Evolutionary conservation across 2,888 invertebrate genomes (phyloP), one percentile per base, ranked within the genome.

Genomic region (Napeogenes sylphis): DNA sequence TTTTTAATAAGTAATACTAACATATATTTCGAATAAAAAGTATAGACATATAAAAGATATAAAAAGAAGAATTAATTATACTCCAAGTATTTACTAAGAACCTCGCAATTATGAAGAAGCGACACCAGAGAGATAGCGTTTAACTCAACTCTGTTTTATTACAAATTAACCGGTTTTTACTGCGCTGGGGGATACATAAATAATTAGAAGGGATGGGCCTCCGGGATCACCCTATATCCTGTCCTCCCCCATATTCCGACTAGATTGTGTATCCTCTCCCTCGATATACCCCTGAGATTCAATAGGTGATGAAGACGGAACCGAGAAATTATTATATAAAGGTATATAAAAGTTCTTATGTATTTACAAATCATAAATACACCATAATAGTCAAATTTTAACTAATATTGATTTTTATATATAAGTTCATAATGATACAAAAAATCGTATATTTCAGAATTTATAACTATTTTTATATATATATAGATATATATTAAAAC

Each of bases 121-220:
- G 47, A 64, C 68, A 69, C 68, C 62, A 68, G 67, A 21, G 58
- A 76, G 80, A 81, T 78, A 74, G 77, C 77, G 70, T 83, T 83
- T 81, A 80, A 82, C 84, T 82, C 80, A 70, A 67, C 67, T 63
- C 73, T 83, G 81, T 85, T 84, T 85, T 84, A 85, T 85, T 80
- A 81, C 80, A 82, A 83, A 84, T 85, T 83, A 86, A 83, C 85
- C 82, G 81, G 83, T 85, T 87, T 82, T 82, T 80, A 80, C 79
- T 78, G 75, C 75, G 75, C 71, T 68, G 75, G 75, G 77, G 71
- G 78, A 81, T 81, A 79, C 77, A 82, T 82, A 80, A 80, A 83
- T 85, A 81, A 84, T 84, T 76, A 80, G 75, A 71, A 76, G 75
- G 79, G 76, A 73, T 75, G 78, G 70, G 71, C 65, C 64, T 66